These are phyloP conservation scores for Diorhabda elongata DNA, from an alignment of 1,140 invertebrate species.

Conservation along the genomic window DNA sequence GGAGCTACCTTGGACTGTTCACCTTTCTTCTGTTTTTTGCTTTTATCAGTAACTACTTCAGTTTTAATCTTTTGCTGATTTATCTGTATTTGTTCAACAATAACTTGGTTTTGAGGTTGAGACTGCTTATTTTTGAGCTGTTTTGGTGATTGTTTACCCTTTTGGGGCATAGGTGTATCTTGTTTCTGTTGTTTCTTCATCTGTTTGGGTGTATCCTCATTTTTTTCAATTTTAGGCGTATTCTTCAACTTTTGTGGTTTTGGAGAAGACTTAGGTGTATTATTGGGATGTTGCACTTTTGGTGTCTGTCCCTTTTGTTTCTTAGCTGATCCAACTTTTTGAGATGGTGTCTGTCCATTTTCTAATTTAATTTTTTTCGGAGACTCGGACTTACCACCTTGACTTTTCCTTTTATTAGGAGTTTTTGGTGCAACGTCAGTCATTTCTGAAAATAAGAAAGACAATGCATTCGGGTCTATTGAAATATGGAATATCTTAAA, in stretches of 20 bases:
- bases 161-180: background rate
- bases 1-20: no score
- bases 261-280: background rate
- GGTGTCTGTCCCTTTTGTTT: conserved; percentile 12
- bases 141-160: background rate
- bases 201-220: conserved; percentile 15
- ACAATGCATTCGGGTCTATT: no score
- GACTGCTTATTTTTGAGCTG: background rate
- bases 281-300: background rate
- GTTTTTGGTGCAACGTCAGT: conserved; percentile 29
- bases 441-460: conserved; percentile 23
- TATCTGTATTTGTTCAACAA: background rate
- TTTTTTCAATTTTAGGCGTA: background rate
- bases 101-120: background rate
- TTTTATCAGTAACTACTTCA: background rate
- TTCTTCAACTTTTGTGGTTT: background rate
- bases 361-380: conserved; percentile 19
- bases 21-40: background rate
- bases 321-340: conserved; percentile 5
- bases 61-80: background rate
- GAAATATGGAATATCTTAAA: no score
- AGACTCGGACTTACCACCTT: conserved; percentile 14
- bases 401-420: conserved; percentile 30
- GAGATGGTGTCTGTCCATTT: conserved; percentile 4
- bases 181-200: background rate